Base-by-base conservation (phyloP, 2,888 invertebrate species). In the Nomada lathburiana region DNA sequence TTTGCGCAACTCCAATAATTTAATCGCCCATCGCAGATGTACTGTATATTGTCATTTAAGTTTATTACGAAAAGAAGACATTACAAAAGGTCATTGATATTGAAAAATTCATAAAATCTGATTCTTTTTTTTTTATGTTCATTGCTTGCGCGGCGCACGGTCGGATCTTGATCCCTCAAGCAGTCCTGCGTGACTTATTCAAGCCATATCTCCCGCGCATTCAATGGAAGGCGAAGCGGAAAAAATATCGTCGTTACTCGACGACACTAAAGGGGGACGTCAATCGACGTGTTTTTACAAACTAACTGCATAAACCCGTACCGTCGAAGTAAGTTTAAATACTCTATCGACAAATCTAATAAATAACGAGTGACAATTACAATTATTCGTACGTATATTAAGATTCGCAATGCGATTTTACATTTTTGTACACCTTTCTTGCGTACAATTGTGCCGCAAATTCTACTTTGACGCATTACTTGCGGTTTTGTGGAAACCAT, bases 191-290 rank as follows among this genome's bases (percentile, higher is more conserved):
- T 62, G 69, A 78, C 73, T 78, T 73, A 81, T 67, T 60, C 67
- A 73, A 70, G 73, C 73, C 81, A 73, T 81, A 78, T 78, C 60
- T 69, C 65, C 53, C 50, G 77, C 63, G 63, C 73, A 20, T 68
- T 73, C 78, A 60, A 73, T 78, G 63, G 68, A 55, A 59, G 47
- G 62, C 73, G 20, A 55, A 57, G 47, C 50, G 47, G 65, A 65
- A 57, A 68, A 72, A 50, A 78, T 73, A 77, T 65, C 64, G 57
- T 77, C 20, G 69, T 74, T 70, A 60, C 55, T n/a, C 71, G 55
- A 57, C 60, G 29, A 73, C 53, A n/a, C 16, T 29, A 47, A 63
- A 62, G 26, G 60, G 42, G 20, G 20, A 29, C 65, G 65, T 59
- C 36, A 53, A 47, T 65, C 65, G 36, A 42, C 47, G 63, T 16